Evolutionary conservation across 2,888 invertebrate genomes (phyloP).

Genomic region (Melanargia galathea): DNA sequence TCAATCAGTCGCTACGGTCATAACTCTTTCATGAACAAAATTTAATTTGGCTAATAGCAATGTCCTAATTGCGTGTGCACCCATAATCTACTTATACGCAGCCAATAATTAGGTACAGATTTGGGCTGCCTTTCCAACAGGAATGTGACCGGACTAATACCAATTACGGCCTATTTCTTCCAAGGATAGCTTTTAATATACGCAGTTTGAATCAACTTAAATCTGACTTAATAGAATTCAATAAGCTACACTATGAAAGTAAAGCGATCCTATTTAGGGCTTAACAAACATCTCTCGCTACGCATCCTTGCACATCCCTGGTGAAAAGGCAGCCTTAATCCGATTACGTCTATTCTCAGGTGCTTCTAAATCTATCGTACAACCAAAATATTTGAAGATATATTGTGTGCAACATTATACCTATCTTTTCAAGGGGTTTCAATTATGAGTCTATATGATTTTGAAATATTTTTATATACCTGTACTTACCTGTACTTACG

Average conservation of each 20-base stretch:
- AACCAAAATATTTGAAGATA: neutral
- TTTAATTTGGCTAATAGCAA: slow-evolving; percentile 61
- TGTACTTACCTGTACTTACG: no score
- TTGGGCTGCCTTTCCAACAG: neutral
- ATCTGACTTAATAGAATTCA: no score
- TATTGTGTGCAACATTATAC: no score
- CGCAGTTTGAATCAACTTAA: no score
- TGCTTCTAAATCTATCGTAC: neutral
- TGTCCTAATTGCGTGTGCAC: slow-evolving; percentile 63
- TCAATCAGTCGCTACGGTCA: slow-evolving; percentile 62
- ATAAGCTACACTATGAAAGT: neutral
- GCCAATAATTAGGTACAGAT: neutral
- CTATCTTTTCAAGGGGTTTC: no score
- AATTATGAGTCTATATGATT: no score
- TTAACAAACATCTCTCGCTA: neutral
- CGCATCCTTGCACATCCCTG: neutral
- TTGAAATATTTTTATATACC: no score
- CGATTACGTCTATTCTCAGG: neutral
- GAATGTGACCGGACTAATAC: no score
- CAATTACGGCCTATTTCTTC: no score
- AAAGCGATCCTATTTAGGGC: neutral
- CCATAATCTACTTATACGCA: slow-evolving; percentile 48
- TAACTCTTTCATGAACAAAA: slow-evolving; percentile 51
- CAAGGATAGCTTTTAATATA: no score
- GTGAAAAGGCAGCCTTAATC: neutral